These are phyloP conservation scores for Acromyrmex echinatior DNA, from an alignment of 1,140 invertebrate species.

Conservation along the genomic window DNA sequence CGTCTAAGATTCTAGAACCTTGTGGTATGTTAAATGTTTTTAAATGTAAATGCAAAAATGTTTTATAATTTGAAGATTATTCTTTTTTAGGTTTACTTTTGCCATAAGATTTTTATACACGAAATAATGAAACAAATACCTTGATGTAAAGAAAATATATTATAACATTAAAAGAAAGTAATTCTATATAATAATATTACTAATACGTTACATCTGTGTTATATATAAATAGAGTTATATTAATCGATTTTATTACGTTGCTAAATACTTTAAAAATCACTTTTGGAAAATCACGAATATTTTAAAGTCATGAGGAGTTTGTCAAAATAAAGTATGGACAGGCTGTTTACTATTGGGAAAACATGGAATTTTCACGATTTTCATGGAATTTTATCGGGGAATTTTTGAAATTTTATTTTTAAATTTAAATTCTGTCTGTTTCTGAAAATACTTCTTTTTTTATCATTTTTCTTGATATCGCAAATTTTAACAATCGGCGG, in stretches of 20 bases:
- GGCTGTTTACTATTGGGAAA: too few relatives aligned
- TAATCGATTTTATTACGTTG: background rate
- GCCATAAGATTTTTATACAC: background rate
- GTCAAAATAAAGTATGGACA: background rate
- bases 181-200: background rate
- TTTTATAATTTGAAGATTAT: background rate
- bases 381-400: too few relatives aligned
- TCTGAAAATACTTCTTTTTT: too few relatives aligned
- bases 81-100: background rate
- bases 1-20: too few relatives aligned
- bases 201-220: background rate
- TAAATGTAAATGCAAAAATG: background rate
- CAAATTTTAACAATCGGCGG: too few relatives aligned
- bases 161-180: background rate
- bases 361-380: too few relatives aligned
- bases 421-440: too few relatives aligned
- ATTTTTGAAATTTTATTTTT: too few relatives aligned
- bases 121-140: background rate
- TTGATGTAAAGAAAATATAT: background rate
- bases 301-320: background rate
- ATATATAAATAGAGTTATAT: background rate
- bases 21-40: background rate
- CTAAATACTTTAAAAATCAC: background rate
- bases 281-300: background rate
- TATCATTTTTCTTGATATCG: too few relatives aligned